Evolutionary conservation across 92 coral and sea anemone genomes (phyloP).

Genomic region (Muricea muricata): DNA sequence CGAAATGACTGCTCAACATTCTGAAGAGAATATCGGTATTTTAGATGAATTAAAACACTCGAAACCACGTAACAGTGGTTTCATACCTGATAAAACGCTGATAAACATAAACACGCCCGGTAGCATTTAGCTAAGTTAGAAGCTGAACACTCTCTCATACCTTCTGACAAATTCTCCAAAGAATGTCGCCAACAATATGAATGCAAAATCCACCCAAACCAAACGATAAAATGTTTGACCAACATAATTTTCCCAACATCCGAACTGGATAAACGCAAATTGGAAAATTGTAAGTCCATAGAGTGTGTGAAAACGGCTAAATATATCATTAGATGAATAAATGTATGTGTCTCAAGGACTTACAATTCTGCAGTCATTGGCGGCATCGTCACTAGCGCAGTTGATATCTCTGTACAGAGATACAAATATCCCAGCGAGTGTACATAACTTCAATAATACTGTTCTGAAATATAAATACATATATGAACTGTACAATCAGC

Average conservation of each 20-base stretch:
- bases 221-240: constrained; percentile 90
- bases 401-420: constrained; percentile 79
- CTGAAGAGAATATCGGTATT: constrained; percentile 42
- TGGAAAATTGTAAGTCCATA: neutral
- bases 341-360: neutral
- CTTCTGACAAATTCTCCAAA: constrained; percentile 95
- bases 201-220: constrained; percentile 85
- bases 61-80: too few species aligned
- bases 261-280: constrained; percentile 36
- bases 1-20: constrained; percentile 65
- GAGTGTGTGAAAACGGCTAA: neutral
- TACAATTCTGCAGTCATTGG: constrained; percentile 19
- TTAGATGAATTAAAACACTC: neutral
- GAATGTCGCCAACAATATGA: constrained; percentile 86
- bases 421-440: constrained; percentile 80
- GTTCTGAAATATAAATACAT: constrained; percentile 61
- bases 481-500: neutral
- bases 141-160: constrained; percentile 45
- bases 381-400: constrained; percentile 60
- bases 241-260: constrained; percentile 93
- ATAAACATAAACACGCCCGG: too few species aligned
- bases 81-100: too few species aligned
- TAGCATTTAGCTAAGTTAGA: too few species aligned
- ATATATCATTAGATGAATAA: neutral
- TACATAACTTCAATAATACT: constrained; percentile 74